Percentiles rank a stretch among this genome's conserved stretches.
These are phyloP conservation scores for Drosophila bifasciata DNA, from an alignment of 1,140 invertebrate genomes.

Conservation along the genomic window DNA sequence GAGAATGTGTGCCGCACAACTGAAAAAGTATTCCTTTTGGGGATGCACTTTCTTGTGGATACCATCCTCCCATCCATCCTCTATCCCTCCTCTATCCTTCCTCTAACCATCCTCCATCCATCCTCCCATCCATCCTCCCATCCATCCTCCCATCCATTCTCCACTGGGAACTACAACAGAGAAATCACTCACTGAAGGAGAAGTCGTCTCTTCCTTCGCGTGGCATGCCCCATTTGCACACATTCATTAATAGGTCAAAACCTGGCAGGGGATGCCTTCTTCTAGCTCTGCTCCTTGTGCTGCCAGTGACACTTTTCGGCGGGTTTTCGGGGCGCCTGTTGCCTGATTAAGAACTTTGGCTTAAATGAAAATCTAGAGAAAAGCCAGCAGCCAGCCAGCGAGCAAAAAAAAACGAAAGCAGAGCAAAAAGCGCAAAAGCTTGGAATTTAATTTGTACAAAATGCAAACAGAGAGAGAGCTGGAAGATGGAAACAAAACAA, in stretches of 20 bases:
- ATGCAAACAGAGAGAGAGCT: constrained; percentile 30
- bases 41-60: no score
- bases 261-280: not conserved
- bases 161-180: no score
- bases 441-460: constrained; percentile 52
- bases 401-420: constrained; percentile 29
- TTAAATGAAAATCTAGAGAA: constrained; percentile 49
- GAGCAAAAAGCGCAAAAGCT: constrained; percentile 42
- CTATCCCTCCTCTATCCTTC: no score
- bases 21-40: no score
- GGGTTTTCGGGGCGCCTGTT: constrained; percentile 7
- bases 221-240: constrained; percentile 41
- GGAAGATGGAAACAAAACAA: constrained; percentile 15
- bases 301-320: constrained; percentile 48
- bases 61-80: no score
- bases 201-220: not conserved
- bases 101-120: no score
- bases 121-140: no score
- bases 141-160: no score
- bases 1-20: no score
- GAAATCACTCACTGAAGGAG: no score
- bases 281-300: not conserved
- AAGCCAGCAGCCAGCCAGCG: constrained; percentile 9
- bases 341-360: constrained; percentile 68
- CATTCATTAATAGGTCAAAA: constrained; percentile 37